Base-by-base conservation (phyloP, 2,113 vertebrate genomes). In the Anas platyrhynchos region DNA sequence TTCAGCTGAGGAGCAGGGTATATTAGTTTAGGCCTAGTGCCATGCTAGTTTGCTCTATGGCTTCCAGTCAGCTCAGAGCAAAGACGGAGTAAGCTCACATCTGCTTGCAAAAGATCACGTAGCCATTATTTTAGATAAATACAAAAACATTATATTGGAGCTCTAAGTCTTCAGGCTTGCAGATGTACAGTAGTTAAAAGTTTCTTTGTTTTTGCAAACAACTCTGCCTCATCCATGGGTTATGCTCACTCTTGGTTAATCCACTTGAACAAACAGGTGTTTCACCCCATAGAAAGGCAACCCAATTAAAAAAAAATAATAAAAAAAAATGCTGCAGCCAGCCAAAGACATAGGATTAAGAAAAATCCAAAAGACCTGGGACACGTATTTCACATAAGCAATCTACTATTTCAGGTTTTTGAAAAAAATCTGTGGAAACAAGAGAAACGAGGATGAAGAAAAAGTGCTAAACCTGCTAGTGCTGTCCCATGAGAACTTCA, bases 21-120 rank as follows among this genome's bases (percentile, higher is more conserved):
- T 89, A 50, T 95, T 93, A 82, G 81, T 82, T 93, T 93, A 85
- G 95, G 94, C 81, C 4, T 32, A 6, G n/a, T 91, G 91, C 95
- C 95, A 95, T 3, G 0, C 26, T 93, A 43, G 32, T 56, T 94
- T 92, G 34, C 21, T 69, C 11, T 63, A 76, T 41, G 62, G 62
- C 34, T 93, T 89, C 83, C 41, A 92, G 86, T 75, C 66, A 91
- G 34, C 62, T 76, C 91, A 59, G 26, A 84, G 69, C 16, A 87
- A 54, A 63, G 69, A 90, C 79, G 81, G 59, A 93, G 73, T 17
- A 58, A 3, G 26, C 81, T 95, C 36, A 65, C 52, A 78, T 25
- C 81, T 84, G 29, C 69, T 66, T 62, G 32, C 0, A 3, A 76
- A 80, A 27, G 34, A 68, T 78, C 11, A 8, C 0, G 1, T 56